A percentile compares a stretch with the other conserved stretches of the same genome.
These are phyloP conservation scores for Phortica magna DNA, from an alignment of 2,888 invertebrate species.

Conservation along the genomic window DNA sequence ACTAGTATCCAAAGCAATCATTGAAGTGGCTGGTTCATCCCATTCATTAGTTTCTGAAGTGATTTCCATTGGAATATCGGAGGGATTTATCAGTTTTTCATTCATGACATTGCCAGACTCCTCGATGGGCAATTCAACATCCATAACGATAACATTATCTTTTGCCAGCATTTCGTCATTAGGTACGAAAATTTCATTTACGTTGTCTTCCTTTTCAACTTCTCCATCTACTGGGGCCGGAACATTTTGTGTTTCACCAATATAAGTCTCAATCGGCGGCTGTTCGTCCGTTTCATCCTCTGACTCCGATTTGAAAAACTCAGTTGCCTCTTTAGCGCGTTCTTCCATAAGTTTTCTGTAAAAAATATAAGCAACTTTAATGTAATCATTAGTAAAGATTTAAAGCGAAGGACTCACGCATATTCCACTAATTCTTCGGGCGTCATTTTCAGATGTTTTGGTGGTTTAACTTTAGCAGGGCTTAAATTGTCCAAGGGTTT, in stretches of 20 bases:
- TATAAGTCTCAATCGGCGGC: too few species aligned
- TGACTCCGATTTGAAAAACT: constrained; percentile 84
- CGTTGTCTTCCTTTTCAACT: not conserved
- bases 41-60: not conserved
- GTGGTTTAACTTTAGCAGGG: constrained; percentile 54
- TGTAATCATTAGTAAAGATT: constrained; percentile 45
- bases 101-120: not conserved
- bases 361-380: not conserved
- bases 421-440: constrained; percentile 82
- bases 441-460: constrained; percentile 82
- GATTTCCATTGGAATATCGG: not conserved
- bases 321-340: constrained; percentile 85
- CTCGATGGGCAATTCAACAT: constrained; percentile 1
- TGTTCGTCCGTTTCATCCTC: constrained; percentile 42
- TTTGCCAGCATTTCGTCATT: constrained; percentile 25
- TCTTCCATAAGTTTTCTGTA: constrained; percentile 83
- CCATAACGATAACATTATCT: constrained; percentile 42
- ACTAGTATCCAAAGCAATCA: not conserved
- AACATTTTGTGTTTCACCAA: too few species aligned
- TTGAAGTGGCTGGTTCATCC: not conserved
- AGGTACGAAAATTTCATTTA: not conserved
- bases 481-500: constrained; percentile 58
- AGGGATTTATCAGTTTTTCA: not conserved
- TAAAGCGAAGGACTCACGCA: constrained; percentile 79
- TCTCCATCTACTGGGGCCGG: not conserved